Evolutionary conservation across 2,113 vertebrate genomes (phyloP).

Genomic region (Tetrax tetrax): DNA sequence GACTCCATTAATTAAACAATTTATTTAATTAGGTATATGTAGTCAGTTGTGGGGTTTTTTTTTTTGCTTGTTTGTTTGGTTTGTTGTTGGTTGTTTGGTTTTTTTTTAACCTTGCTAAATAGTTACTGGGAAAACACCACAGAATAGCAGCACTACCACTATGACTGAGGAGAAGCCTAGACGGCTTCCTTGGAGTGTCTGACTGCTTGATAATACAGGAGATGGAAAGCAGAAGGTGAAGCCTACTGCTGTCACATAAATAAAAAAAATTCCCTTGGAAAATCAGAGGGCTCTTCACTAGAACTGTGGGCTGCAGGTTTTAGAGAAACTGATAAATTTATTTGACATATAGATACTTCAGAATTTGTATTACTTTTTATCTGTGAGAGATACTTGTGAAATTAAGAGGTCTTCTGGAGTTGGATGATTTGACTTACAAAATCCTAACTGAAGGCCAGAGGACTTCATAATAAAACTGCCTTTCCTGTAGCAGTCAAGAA

Average conservation of each 20-base stretch:
- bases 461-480: background rate
- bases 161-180: background rate
- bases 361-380: background rate
- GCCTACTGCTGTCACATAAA: background rate
- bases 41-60: background rate
- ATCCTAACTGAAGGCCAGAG: background rate
- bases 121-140: background rate
- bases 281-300: background rate
- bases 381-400: background rate
- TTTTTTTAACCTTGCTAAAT: background rate
- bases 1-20: background rate
- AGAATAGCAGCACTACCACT: background rate
- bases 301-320: background rate
- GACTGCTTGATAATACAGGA: background rate
- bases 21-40: background rate
- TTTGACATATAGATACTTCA: background rate
- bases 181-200: background rate
- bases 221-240: background rate
- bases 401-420: background rate
- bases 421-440: background rate
- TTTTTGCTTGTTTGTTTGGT: background rate
- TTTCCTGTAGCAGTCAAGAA: background rate
- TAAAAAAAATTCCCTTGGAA: background rate
- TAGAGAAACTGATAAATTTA: background rate
- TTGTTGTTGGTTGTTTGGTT: too few species aligned